Evolutionary conservation across 2,888 invertebrate species (phyloP), one percentile per base, ranked within the genome.

Genomic region (Spisula subtruncata): DNA sequence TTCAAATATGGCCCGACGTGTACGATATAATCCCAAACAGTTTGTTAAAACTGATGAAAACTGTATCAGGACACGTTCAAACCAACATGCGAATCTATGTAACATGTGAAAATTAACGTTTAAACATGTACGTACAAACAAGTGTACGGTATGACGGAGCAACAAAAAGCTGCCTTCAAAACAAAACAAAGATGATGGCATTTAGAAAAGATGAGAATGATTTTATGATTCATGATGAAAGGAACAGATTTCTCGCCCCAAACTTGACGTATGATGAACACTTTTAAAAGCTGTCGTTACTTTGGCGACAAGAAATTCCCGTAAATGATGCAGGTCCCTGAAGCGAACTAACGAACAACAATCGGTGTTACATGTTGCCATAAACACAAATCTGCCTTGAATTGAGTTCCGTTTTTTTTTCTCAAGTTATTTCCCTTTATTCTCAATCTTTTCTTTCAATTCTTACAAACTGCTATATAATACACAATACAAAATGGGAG

Each of bases 231-330:
- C 18, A 56, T 85, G 85, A 80, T 84, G 51, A n/a, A n/a, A n/a
- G 25, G 48, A 75, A 84, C 18, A 29, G 48, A 51, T 29, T 20
- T 71, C n/a, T 35, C 10, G 29, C 79, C 56, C 85, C 79, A 51
- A 41, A 20, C 75, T n/a, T 41, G 41, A 41, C 41, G 35, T n/a
- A 85, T 85, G 85, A 85, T 85, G 85, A 85, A 85, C 85, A 85
- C 85, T 85, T 41, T 41, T 41, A 41, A 75, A 83, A 75, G 29
- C 35, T 84, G 29, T 71, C 51, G 48, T 29, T 46, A 48, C 71
- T 51, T 29, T 25, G 32, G 66, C 20, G 75, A 75, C 41, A 48
- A 35, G 16, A 75, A 84, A 54, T 51, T 32, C 48, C 71, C 48
- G 75, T 75, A 20, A 46, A 84, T 71, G 48, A 60, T 71, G 51